phyloP scores from a whole-genome alignment of 2,888 invertebrate genomes.

The Chromoteleia sp. region DNA sequence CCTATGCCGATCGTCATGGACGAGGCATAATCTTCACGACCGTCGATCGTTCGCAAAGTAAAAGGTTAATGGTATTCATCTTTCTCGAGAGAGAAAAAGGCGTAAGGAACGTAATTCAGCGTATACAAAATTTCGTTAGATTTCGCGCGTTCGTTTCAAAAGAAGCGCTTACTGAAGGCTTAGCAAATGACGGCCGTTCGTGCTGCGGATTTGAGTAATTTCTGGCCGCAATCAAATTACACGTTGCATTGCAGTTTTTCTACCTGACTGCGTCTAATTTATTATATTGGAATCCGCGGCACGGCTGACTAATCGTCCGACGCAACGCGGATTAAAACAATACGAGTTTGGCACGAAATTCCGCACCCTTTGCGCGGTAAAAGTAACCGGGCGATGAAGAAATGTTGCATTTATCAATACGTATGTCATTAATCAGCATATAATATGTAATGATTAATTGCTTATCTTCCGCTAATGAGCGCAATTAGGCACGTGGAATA shows the following conservation, averaged over 20 bases:
- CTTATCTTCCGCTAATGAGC: neutral
- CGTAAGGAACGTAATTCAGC: conserved; percentile 17
- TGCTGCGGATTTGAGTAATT: conserved; percentile 3
- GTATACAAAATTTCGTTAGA: conserved; percentile 21
- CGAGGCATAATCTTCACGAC: conserved; percentile 27
- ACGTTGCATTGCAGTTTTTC: conserved; percentile 35
- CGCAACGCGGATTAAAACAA: neutral
- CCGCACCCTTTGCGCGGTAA: neutral
- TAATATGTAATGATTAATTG: neutral
- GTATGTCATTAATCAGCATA: no score
- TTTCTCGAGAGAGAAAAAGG: conserved; percentile 21
- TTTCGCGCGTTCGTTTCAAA: conserved; percentile 6
- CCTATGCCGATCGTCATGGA: neutral
- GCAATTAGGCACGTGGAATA: neutral
- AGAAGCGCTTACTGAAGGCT: neutral
- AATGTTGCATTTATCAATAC: conserved; percentile 1
- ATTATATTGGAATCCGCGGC: conserved; percentile 9
- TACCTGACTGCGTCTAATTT: conserved; percentile 34
- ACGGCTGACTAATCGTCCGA: conserved; percentile 9
- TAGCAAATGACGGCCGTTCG: conserved; percentile 14
- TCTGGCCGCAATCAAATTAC: conserved; percentile 23
- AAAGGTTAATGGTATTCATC: conserved; percentile 64
- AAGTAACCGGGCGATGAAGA: neutral
- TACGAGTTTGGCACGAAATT: neutral
- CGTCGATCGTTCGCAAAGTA: conserved; percentile 20